Base-by-base conservation (phyloP, 2,888 invertebrate genomes). In the Leptinotarsa peninsularis region DNA sequence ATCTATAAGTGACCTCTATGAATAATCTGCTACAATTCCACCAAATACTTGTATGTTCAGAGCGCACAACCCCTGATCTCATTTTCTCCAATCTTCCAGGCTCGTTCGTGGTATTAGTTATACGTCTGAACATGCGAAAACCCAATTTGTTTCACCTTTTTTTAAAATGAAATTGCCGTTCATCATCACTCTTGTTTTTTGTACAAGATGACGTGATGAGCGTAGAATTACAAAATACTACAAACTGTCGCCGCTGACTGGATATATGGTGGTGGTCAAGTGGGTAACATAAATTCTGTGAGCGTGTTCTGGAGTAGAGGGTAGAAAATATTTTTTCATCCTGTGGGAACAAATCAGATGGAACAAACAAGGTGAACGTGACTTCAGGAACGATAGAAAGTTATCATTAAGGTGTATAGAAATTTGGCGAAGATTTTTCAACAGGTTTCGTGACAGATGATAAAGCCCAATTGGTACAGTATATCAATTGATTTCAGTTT, bases 191-290 rank as follows among this genome's bases (percentile, higher is more conserved):
- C 63, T 63, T 63, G n/a, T 43, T 60, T 63, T 63, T 63, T 63
- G 63, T 63, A 5, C 43, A 33, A 43, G 27, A 43, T 63, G 33
- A n/a, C 63, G 33, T 63, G 63, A 33, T 63, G 58, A 49, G 43
- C 33, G 49, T 70, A 18, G 43, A 43, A 56, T 70, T 58, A 56
- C 70, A 70, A 58, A 49, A 70, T 58, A 58, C 58, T 49, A 58
- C 49, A 70, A 49, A 70, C 56, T 70, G 70, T 70, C 70, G 21
- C 17, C 58, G 58, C 17, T 10, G 43, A 10, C 58, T 21, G 58
- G 49, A 70, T 58, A 60, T 43, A 70, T 49, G 70, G 18, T 58
- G 49, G 23, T 70, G 70, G 70, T 70, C 70, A 54, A 70, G 56
- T 69, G 18, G 18, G 18, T 56, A 58, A 60, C 58, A 70, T 70